Base-by-base conservation (phyloP, 2,888 invertebrate genomes). In the Drosophila neonasuta region DNA sequence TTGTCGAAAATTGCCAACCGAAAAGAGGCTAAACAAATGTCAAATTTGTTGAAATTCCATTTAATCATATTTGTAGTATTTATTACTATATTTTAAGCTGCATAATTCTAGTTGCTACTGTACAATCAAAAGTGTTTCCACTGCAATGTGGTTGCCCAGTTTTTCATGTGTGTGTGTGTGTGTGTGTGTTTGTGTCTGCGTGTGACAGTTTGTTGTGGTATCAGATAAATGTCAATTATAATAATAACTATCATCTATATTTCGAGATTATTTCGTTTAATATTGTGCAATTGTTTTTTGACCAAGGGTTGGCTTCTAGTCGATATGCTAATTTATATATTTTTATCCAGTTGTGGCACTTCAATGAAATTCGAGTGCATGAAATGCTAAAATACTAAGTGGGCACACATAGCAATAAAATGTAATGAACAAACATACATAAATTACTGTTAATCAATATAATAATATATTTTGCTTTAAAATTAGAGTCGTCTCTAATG, bases 11-110 rank as follows among this genome's bases (percentile, higher is more conserved):
- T 52, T 58, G 46, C 34, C 46, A 24, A 45, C 39, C 48, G 8
- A 44, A 63, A 72, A 57, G 57, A 15, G 34, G 55, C 29, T 42
- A 58, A 56, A 59, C 62, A 69, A 73, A 69, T 56, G 55, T 61
- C 55, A 69, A 73, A 65, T 34, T 46, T 55, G 48, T 50, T 46
- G 30, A 55, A 41, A 59, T 39, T 59, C 13, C 11, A 42, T 48
- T 32, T 49, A 62, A 69, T 62, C 56, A 34, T 9, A 56, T 74
- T 57, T 50, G 42, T 29, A 57, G 39, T 34, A 57, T 70, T 55
- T 57, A 57, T 50, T 52, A 44, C 45, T 63, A 8, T 36, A 15
- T 49, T 44, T 11, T 3, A n/a, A 41, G 29, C 29, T 20, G 52
- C 45, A 69, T 58, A 34, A 41, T 58, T 61, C 58, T 44, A 4